Conservation (phyloP, 2,797 vertebrate genomes). For the Tragelaphus eurycerus region DNA sequence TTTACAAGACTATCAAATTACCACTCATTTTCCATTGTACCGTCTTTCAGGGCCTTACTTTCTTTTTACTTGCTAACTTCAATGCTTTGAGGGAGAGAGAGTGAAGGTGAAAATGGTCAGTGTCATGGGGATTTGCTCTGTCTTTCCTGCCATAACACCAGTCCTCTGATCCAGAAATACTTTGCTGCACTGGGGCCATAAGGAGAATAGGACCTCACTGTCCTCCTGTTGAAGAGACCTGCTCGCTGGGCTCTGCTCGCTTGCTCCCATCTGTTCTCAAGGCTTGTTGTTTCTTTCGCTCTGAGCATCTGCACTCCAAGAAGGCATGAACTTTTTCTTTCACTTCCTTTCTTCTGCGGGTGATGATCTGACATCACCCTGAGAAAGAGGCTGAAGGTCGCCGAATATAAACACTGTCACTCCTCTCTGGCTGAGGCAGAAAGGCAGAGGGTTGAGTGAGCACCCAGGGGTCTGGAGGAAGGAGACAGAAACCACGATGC, state of each 20-base stretch:
- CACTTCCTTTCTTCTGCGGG: conserved; percentile 73
- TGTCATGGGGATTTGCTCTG: neutral
- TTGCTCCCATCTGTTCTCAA: neutral
- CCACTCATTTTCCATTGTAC: neutral
- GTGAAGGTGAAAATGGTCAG: neutral
- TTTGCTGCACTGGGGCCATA: neutral
- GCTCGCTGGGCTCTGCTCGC: neutral
- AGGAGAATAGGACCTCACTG: neutral
- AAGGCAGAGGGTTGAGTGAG: neutral
- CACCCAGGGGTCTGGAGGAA: neutral
- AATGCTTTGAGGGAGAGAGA: neutral
- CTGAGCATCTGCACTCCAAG: conserved; percentile 65
- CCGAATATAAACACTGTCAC: conserved; percentile 11
- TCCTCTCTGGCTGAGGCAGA: neutral
- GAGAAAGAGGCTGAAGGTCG: conserved; percentile 53
- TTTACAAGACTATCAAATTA: neutral
- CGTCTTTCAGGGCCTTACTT: neutral
- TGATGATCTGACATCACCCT: conserved; percentile 60
- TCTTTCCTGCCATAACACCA: neutral
- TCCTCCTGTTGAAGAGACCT: neutral
- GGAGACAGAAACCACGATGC: neutral
- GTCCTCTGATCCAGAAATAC: neutral
- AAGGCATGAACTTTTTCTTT: conserved; percentile 73
- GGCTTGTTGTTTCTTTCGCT: conserved; percentile 22
- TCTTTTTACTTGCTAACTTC: neutral